Evolutionary conservation across 2,113 vertebrate species (phyloP).

Genomic region (Clarias macrocephalus): DNA sequence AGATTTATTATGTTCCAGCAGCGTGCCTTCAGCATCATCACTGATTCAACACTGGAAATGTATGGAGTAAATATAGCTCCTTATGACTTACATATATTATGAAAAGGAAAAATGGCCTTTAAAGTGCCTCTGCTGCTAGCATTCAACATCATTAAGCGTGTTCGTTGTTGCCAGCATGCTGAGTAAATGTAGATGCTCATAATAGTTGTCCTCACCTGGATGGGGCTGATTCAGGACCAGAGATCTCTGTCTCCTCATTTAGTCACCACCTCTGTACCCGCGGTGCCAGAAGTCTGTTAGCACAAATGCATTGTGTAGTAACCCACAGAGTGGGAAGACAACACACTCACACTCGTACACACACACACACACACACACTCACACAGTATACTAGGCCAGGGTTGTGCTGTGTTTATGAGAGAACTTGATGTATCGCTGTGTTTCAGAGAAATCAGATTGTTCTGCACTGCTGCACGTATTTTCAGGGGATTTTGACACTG

Average conservation of each 20-base stretch:
- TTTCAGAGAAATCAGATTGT: not conserved
- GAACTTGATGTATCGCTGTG: not conserved
- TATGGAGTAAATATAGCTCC: not conserved
- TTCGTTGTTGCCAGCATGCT: not conserved
- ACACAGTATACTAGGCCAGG: not conserved
- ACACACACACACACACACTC: constrained; percentile 17
- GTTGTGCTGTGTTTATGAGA: not conserved
- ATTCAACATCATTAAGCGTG: not conserved
- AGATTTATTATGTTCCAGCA: not conserved
- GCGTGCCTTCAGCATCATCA: not conserved
- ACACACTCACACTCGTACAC: constrained; percentile 37
- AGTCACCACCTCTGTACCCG: constrained; percentile 29
- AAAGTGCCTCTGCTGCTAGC: not conserved
- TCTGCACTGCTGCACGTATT: not conserved
- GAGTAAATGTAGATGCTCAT: constrained; percentile 1
- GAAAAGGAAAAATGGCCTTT: not conserved
- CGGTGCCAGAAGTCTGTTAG: constrained; percentile 24
- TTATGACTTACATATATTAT: not conserved
- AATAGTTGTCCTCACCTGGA: not conserved
- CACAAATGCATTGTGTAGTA: constrained; percentile 20
- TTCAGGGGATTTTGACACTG: not conserved
- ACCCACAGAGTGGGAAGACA: constrained; percentile 21
- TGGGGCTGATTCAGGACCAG: not conserved
- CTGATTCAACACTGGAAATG: not conserved
- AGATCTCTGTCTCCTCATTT: constrained; percentile 19